Base-by-base conservation (phyloP, 2,888 invertebrate species). In the Hyppa rectilinea region DNA sequence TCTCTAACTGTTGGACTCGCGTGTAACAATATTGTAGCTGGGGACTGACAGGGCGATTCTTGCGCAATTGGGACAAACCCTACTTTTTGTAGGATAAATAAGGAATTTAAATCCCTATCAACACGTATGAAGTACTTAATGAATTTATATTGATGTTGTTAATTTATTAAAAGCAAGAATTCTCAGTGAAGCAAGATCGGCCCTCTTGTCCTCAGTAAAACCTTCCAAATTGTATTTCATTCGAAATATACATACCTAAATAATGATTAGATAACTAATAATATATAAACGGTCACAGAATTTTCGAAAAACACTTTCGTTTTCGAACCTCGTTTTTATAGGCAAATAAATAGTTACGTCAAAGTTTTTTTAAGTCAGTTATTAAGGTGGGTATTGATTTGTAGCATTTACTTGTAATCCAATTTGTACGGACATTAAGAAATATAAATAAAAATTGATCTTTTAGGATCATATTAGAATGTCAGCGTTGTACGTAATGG, bases 261-360 rank as follows among this genome's bases (percentile, higher is more conserved):
- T 85, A 85, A 82, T 69, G 75, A 81, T 83, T 85, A 85, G 83
- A 87, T 91, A 89, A 89, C 70, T 87, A 88, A 87, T 88, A 88
- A 83, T 87, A 85, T 85, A 81, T 89, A 89, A 87, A 85, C 72
- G 81, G 86, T 85, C 86, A 75, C 63, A 81, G 81, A 84, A 87
- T 88, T 89, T 88, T 85, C 82, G 86, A 86, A 84, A 84, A 77
- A 81, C 66, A 75, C 63, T 86, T 89, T 87, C 82, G 85, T 90
- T 91, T 89, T 87, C 81, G 85, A 87, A 86, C 85, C 78, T 87
- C 84, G 86, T 89, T 89, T 88, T 90, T 87, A 88, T 86, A 84
- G 80, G 68, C 75, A 64, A 66, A 81, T 72, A 67, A 79, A 85
- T 80, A 87, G 87, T 85, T 81, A 86, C 72, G 85, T 85, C 81